Conservation (phyloP, 2,797 vertebrate genomes). For the Glossophaga mutica region DNA sequence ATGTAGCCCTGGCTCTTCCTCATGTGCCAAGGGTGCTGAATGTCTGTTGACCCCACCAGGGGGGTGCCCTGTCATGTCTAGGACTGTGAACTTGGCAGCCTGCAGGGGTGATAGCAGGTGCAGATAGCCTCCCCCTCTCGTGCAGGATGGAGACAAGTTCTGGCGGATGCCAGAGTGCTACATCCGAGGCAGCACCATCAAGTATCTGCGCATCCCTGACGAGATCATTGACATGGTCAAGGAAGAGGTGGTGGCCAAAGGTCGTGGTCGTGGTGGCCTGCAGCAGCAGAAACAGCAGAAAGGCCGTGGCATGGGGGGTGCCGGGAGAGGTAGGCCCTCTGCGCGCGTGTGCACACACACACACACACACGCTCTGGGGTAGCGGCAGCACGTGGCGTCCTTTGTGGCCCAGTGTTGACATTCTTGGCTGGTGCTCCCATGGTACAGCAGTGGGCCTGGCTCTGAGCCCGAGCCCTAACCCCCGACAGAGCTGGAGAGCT, state of each 20-base stretch:
- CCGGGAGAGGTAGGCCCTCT: conserved; percentile 86
- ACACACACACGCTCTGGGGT: neutral
- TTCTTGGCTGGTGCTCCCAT: neutral
- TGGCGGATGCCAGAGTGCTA: conserved; percentile 99
- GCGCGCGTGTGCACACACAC: neutral
- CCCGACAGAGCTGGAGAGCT: neutral
- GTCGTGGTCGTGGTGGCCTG: conserved; percentile 91
- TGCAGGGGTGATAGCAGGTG: rapidly evolving
- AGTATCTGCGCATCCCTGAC: conserved; percentile 96
- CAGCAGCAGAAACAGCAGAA: conserved; percentile 96
- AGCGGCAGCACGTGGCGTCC: neutral
- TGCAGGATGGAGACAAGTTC: conserved; percentile 97
- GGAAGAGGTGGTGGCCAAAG: conserved; percentile 96
- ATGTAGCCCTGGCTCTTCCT: neutral
- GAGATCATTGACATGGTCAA: conserved; percentile 99
- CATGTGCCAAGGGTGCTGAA: neutral
- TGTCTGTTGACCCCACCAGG: neutral
- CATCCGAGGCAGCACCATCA: conserved; percentile 97
- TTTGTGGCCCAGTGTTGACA: neutral
- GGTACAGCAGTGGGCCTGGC: neutral
- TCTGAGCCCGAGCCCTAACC: neutral
- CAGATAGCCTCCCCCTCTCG: neutral
- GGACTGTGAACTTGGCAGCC: neutral
- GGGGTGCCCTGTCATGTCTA: neutral
- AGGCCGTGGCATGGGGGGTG: conserved; percentile 88